phyloP scores from a whole-genome alignment of 2,888 invertebrate genomes.

The Agrochola lychnidis region DNA sequence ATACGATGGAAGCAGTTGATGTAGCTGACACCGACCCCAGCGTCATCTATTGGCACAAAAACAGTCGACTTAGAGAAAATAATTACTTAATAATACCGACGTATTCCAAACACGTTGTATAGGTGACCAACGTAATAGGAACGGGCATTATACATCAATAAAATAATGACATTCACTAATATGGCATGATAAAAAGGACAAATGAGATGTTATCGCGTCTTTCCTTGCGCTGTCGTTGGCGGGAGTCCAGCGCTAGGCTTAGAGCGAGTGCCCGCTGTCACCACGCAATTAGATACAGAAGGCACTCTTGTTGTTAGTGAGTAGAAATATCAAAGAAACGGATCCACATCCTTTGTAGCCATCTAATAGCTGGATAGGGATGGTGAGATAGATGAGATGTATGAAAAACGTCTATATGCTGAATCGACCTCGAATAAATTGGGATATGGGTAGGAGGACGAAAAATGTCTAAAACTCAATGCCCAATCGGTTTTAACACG shows the following conservation, averaged over 20 bases:
- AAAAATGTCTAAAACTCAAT: not conserved
- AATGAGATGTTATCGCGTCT: constrained; percentile 46
- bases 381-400: too few relatives aligned
- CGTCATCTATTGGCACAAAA: constrained; percentile 5
- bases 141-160: constrained; percentile 29
- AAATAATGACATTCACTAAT: constrained; percentile 44
- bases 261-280: constrained; percentile 4
- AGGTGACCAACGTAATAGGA: constrained; percentile 10
- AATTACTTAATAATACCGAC: constrained; percentile 2
- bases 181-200: constrained; percentile 38
- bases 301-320: not conserved
- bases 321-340: not conserved
- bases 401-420: not conserved
- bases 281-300: constrained; percentile 14
- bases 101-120: constrained; percentile 19
- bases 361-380: too few relatives aligned
- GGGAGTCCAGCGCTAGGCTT: constrained; percentile 50
- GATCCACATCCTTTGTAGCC: not conserved
- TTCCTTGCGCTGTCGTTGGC: constrained; percentile 45
- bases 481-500: too few relatives aligned
- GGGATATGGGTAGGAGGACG: not conserved
- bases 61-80: not conserved
- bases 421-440: not conserved
- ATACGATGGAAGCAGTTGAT: not conserved
- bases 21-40: not conserved